Base-by-base conservation (phyloP, 2,113 vertebrate genomes). In the Vireo altiloquus region DNA sequence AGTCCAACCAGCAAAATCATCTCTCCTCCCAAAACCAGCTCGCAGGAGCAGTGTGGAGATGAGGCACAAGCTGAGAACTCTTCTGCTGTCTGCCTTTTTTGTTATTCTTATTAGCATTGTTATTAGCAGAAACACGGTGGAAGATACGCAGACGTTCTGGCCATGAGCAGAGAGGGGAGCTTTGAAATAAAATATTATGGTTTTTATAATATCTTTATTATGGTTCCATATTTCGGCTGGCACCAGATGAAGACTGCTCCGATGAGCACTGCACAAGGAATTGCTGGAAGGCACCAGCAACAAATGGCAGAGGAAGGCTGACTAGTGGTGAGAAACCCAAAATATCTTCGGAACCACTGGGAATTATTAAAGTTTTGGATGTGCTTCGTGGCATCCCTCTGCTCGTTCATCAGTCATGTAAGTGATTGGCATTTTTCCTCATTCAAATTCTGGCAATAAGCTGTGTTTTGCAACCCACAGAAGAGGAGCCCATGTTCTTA, bases 161-260 rank as follows among this genome's bases (percentile, higher is more conserved):
- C 78, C 63, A 18, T 7, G 50, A 85, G 49, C 37, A 85, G 57
- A 61, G 64, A 18, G 66, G 52, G 85, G 66, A 77, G 31, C 75
- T 94, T 70, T 91, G 91, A 90, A 95, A 91, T 83, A 37, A 97
- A 95, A 91, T 77, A n/a, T n/a, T n/a, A n/a, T n/a, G n/a, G n/a
- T n/a, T n/a, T n/a, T n/a, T n/a, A n/a, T n/a, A n/a, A n/a, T n/a
- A 82, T 82, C 87, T 60, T 88, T 92, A 66, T 96, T 94, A 92
- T 24, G 50, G 68, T 85, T 93, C 79, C 75, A 35, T 53, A 31
- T 88, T 96, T 94, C 84, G 80, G 52, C 82, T 95, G 93, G 92
- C 79, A 74, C 24, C 46, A 68, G 59, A 78, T 60, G 61, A 52
- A 78, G 79, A 33, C 47, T 37, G 24, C 33, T 89, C 75, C 0